A percentile compares a stretch with the other conserved stretches of the same genome.
Conservation (phyloP, 2,797 vertebrate genomes). For the Chelonia mydas region DNA sequence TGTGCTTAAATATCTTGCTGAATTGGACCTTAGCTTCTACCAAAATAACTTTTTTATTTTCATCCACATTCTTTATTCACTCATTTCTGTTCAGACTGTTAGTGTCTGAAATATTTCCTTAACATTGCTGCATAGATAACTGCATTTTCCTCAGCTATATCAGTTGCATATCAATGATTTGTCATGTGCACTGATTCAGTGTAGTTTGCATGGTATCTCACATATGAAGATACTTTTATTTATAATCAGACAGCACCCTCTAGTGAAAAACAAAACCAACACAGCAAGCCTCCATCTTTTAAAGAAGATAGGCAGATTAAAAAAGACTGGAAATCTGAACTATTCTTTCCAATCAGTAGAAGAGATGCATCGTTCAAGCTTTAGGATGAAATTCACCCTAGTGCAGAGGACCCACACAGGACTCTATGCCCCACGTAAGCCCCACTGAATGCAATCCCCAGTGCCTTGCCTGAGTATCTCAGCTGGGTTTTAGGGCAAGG, state of each 20-base stretch:
- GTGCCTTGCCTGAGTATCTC: neutral
- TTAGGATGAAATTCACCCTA: neutral
- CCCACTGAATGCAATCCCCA: neutral
- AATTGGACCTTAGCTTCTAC: neutral
- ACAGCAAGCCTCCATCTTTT: neutral
- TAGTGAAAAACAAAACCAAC: conserved; percentile 21
- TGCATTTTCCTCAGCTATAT: neutral
- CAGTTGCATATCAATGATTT: neutral
- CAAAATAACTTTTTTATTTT: neutral
- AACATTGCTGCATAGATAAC: neutral
- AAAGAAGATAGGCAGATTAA: neutral
- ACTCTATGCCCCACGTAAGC: neutral
- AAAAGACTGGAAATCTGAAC: neutral
- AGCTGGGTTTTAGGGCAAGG: neutral
- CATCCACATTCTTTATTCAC: neutral
- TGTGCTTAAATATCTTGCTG: neutral
- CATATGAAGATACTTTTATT: neutral
- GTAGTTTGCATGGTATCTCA: neutral
- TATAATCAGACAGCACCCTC: conserved; percentile 55
- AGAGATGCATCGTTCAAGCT: neutral
- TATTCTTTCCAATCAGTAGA: neutral
- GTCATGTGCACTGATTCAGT: neutral
- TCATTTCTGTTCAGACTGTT: neutral
- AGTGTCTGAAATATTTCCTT: neutral
- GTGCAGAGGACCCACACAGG: neutral